Conservation (phyloP, 2,888 invertebrate species). For the Sthenelais limicola region DNA sequence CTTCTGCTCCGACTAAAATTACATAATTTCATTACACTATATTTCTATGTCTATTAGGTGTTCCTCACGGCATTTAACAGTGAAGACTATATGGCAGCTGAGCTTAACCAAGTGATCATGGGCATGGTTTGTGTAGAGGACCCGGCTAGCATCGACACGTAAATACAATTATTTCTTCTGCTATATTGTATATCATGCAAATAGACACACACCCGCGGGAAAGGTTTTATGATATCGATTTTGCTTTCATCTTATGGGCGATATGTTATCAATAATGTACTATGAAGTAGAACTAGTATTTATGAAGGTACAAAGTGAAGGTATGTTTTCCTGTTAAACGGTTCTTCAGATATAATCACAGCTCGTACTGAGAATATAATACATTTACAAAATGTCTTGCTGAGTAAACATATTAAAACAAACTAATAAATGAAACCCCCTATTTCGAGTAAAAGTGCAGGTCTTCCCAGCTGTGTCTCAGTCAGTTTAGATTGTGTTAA, state of each 20-base stretch:
- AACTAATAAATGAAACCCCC: no score
- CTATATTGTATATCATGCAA: neutral
- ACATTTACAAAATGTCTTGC: no score
- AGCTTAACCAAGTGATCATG: neutral
- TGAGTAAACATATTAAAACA: no score
- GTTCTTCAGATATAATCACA: no score
- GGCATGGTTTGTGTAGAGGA: constrained; percentile 9
- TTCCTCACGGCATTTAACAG: neutral
- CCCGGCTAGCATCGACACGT: constrained; percentile 13
- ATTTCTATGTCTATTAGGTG: neutral
- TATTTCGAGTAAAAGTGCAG: no score
- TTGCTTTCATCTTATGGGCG: neutral
- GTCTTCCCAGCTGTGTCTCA: no score
- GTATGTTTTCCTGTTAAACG: no score
- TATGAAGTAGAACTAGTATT: neutral
- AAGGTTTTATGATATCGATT: neutral
- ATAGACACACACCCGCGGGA: neutral
- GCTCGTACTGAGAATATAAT: no score
- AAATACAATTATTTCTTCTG: neutral
- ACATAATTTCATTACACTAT: no score
- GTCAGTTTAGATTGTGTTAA: no score
- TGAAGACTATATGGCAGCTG: neutral
- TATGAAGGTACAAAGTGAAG: no score
- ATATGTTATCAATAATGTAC: neutral
- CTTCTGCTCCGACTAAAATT: no score